A percentile compares a stretch with the other conserved stretches of the same genome.
Conservation (phyloP, 2,888 invertebrate genomes). For the Plagodis dolabraria region DNA sequence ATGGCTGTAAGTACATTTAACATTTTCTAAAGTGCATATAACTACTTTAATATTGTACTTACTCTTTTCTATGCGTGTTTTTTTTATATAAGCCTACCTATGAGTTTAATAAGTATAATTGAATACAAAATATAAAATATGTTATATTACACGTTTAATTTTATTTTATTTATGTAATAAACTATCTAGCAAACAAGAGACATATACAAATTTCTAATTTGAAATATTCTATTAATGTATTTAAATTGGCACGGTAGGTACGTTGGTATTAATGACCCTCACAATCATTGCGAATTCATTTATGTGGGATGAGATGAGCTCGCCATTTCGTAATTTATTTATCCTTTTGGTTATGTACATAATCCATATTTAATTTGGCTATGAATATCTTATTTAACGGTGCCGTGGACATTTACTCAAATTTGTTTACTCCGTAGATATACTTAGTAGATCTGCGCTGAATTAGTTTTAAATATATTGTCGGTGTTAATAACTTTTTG, state of each 20-base stretch:
- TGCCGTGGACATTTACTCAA: too few relatives aligned
- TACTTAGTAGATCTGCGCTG: too few relatives aligned
- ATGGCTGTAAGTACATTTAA: slow-evolving; percentile 75
- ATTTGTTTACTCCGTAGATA: too few relatives aligned
- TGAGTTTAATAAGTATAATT: too few relatives aligned
- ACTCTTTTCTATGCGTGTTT: too few relatives aligned
- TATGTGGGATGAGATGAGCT: slow-evolving; percentile 1
- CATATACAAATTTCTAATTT: not conserved
- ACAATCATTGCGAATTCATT: slow-evolving; percentile 14
- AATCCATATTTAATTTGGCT: not conserved
- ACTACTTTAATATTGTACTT: too few relatives aligned
- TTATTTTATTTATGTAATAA: too few relatives aligned
- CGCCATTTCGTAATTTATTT: slow-evolving; percentile 8
- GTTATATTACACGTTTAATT: too few relatives aligned
- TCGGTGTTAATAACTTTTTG: too few relatives aligned
- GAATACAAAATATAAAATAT: too few relatives aligned
- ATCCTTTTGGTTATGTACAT: not conserved
- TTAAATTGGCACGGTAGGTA: slow-evolving; percentile 7
- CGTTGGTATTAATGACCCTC: slow-evolving; percentile 2
- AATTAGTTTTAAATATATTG: too few relatives aligned
- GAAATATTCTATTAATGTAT: slow-evolving; percentile 9
- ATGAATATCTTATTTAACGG: not conserved
- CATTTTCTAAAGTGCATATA: not conserved
- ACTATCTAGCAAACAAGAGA: not conserved
- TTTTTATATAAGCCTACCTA: too few relatives aligned